phyloP scores from a whole-genome alignment of 92 coral and sea anemone species.

The Paramuricea clavata region DNA sequence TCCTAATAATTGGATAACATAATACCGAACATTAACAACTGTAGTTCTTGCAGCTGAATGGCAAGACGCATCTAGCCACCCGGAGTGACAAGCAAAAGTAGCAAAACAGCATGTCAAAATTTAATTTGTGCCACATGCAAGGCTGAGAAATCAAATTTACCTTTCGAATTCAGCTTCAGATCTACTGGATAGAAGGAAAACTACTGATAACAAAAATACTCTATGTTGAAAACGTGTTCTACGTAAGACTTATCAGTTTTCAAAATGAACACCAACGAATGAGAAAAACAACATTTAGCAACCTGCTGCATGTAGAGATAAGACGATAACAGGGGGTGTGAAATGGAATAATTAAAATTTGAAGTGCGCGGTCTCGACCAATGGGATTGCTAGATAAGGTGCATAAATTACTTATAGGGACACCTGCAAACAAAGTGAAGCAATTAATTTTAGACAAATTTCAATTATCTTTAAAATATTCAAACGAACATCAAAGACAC shows the following conservation, averaged over 20 bases:
- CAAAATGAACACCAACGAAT: background rate
- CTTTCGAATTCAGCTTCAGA: too few relatives aligned
- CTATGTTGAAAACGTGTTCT: too few relatives aligned
- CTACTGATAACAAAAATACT: too few relatives aligned
- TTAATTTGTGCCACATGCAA: background rate
- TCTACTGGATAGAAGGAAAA: too few relatives aligned
- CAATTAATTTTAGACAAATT: constrained; percentile 1
- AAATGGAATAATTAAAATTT: background rate
- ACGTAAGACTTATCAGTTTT: too few relatives aligned
- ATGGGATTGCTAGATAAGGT: background rate
- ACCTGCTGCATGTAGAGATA: background rate
- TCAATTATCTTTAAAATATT: background rate
- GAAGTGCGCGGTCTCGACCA: background rate
- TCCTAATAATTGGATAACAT: background rate
- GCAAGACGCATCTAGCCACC: background rate
- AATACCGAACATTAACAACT: background rate
- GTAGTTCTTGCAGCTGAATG: background rate
- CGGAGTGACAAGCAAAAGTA: background rate
- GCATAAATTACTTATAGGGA: background rate
- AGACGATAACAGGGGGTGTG: background rate
- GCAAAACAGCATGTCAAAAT: too few relatives aligned
- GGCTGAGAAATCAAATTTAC: background rate
- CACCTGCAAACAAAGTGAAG: constrained; percentile 41
- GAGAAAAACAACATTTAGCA: background rate
- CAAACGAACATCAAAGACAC: background rate